Base-by-base conservation (phyloP, 1,140 invertebrate species). In the Apis florea region DNA sequence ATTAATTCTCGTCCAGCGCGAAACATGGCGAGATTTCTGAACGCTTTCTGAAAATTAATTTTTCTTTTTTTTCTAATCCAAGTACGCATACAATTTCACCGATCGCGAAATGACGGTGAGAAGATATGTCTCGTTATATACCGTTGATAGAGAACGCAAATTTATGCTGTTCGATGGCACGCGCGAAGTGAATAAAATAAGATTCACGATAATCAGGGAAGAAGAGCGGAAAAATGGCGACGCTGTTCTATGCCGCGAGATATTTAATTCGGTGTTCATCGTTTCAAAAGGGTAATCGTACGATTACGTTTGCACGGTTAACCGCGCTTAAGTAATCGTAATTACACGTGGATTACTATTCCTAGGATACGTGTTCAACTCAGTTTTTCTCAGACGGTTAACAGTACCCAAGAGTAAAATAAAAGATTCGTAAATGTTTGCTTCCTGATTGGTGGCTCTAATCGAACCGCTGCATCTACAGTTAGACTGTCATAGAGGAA, bases 171-270 rank as follows among this genome's bases (percentile, higher is more conserved):
- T 21, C 69, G 59, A 79, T 79, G 56, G 51, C 31, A 54, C 58
- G 49, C 67, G 47, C 11, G 26, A 17, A 47, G 49, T 58, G n/a
- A n/a, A n/a, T 31, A 31, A 53, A 64, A 56, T n/a, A n/a, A 54
- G 69, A 79, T 79, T 79, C 73, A 79, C 69, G 49, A 51, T 73
- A 79, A 79, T 79, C 56, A 40, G 59, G 58, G 26, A 24, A 24
- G 10, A 53, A 49, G 61, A 26, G 15, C 40, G 10, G 11, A 4
- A 47, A 12, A 21, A 19, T 61, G n/a, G 15, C 24, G 13, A 26
- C 13, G 31, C 31, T 6, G 10, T 24, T 11, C 24, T 49, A 24
- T 15, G n/a, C 31, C 21, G 15, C 40, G 53, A 54, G 70, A 79
- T 79, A 64, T 61, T 73, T 79, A 63, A 79, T 79, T 79, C 73